phyloP scores from a whole-genome alignment of 2,797 vertebrate genomes.

The Avahi laniger region DNA sequence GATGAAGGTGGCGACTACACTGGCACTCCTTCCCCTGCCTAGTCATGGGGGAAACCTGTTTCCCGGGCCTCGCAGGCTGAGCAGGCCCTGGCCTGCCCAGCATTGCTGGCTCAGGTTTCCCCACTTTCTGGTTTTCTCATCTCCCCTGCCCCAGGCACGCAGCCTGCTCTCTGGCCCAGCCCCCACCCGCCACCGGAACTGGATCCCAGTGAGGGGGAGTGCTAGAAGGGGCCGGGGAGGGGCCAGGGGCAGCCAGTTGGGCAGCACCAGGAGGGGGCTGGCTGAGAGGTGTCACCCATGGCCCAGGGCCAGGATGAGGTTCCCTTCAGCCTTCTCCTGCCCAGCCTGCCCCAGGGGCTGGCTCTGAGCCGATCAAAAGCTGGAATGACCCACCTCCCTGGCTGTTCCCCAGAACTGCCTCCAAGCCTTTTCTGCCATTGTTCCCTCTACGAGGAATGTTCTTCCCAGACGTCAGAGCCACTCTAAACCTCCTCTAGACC shows the following conservation, averaged over 20 bases:
- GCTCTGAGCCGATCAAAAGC: slow-evolving; percentile 63
- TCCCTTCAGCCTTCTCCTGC: slow-evolving; percentile 51
- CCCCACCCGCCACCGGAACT: slow-evolving; percentile 69
- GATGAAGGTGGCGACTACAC: not conserved
- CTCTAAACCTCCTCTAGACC: not conserved
- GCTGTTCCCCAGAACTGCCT: slow-evolving; percentile 45
- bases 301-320: slow-evolving; percentile 45
- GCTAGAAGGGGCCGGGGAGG: slow-evolving; percentile 18
- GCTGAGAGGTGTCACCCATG: slow-evolving; percentile 38
- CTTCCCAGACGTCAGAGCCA: not conserved
- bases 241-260: not conserved
- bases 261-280: slow-evolving; percentile 17
- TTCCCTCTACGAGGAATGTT: slow-evolving; percentile 39
- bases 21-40: slow-evolving; percentile 22
- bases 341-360: slow-evolving; percentile 57
- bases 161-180: slow-evolving; percentile 67
- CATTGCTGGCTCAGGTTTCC: slow-evolving; percentile 73
- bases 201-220: slow-evolving; percentile 54
- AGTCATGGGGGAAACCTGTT: slow-evolving; percentile 64
- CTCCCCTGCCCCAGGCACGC: slow-evolving; percentile 71
- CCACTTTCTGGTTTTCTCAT: slow-evolving; percentile 77
- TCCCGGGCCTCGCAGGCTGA: slow-evolving; percentile 69
- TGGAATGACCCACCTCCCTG: slow-evolving; percentile 59
- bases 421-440: slow-evolving; percentile 30
- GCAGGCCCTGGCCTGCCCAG: slow-evolving; percentile 74